Conservation (phyloP, 1,140 invertebrate species). For the Bombus haemorrhoidalis region DNA sequence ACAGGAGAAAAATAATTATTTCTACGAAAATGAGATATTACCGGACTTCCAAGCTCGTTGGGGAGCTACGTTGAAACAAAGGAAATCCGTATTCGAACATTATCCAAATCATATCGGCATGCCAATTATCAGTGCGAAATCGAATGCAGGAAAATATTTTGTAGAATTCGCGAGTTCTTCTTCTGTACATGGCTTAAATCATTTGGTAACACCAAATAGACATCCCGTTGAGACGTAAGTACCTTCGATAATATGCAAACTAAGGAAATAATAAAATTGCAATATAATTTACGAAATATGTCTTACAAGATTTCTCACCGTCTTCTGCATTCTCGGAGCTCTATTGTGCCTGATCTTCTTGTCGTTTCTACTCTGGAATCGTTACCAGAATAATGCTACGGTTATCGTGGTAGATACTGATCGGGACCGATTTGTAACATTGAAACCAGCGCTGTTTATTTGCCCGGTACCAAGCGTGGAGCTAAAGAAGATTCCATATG, state of each 20-base stretch:
- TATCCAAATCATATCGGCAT: constrained; percentile 39
- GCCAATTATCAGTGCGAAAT: constrained; percentile 56
- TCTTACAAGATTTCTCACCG: constrained; percentile 49
- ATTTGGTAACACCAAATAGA: constrained; percentile 63
- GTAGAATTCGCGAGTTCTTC: constrained; percentile 63
- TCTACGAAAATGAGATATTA: constrained; percentile 38
- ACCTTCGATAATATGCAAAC: too few relatives aligned
- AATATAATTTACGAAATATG: neutral
- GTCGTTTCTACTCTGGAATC: constrained; percentile 60
- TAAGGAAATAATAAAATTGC: neutral
- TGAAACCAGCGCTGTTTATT: constrained; percentile 47
- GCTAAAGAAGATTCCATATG: constrained; percentile 38
- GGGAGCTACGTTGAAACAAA: neutral
- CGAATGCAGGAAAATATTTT: constrained; percentile 51
- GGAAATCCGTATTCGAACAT: neutral
- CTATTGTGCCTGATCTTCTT: constrained; percentile 45
- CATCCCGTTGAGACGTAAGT: constrained; percentile 64
- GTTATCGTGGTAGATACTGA: constrained; percentile 49
- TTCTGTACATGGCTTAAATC: constrained; percentile 68
- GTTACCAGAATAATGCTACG: constrained; percentile 56
- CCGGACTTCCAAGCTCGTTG: constrained; percentile 21
- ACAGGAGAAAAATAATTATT: neutral
- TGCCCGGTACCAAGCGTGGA: constrained; percentile 50
- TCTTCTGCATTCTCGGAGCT: constrained; percentile 41
- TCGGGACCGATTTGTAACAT: constrained; percentile 42